These are phyloP conservation scores for Alosa alosa DNA, from an alignment of 2,113 vertebrate genomes.

Conservation along the genomic window DNA sequence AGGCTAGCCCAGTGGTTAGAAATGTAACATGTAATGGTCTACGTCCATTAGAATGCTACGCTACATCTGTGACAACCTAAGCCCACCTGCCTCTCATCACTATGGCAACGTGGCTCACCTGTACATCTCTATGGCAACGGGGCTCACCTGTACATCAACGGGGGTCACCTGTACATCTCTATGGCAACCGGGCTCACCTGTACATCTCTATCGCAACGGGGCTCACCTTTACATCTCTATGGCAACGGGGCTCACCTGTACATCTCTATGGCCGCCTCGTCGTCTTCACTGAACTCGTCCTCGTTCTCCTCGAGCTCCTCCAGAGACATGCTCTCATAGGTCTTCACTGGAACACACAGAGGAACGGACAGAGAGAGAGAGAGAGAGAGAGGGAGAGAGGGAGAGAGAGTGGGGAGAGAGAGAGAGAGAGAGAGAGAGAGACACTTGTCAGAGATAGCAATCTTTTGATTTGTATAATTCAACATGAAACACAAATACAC, in stretches of 20 bases:
- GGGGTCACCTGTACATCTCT: background rate
- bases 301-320: constrained; percentile 94
- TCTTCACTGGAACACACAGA: constrained; percentile 78
- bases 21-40: no score
- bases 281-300: constrained; percentile 93
- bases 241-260: constrained; percentile 79
- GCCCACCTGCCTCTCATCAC: background rate
- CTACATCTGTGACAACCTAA: background rate
- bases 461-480: no score
- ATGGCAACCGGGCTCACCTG: background rate
- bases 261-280: constrained; percentile 90
- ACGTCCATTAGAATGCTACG: no score
- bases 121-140: background rate
- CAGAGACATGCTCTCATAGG: constrained; percentile 91
- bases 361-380: no score
- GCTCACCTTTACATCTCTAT: background rate
- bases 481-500: no score
- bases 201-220: background rate
- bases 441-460: no score
- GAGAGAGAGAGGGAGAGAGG: no score
- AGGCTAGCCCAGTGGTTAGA: no score
- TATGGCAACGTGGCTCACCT: no score
- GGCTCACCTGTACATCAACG: no score
- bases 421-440: no score
- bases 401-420: no score